Evolutionary conservation across 2,797 vertebrate species (phyloP).

Genomic region (Hemitrygon akajei): DNA sequence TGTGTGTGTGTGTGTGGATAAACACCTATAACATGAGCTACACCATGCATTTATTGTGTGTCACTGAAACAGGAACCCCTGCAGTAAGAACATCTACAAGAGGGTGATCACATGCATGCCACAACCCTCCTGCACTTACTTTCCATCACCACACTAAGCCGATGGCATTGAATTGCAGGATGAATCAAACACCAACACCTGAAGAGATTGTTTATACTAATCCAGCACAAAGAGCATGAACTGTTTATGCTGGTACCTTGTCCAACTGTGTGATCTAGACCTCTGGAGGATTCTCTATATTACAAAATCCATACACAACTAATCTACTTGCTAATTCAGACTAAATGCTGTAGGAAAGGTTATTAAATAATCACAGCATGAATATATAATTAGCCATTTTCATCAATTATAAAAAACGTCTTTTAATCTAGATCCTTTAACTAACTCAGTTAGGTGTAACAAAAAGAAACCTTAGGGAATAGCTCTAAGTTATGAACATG

Average conservation of each 20-base stretch:
- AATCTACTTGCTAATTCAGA: slow-evolving; percentile 30
- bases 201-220: slow-evolving; percentile 10
- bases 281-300: background rate
- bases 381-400: slow-evolving; percentile 25
- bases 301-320: background rate
- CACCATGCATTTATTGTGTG: background rate
- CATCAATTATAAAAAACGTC: slow-evolving; percentile 16
- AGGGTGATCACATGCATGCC: background rate
- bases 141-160: background rate
- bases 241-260: slow-evolving; percentile 4
- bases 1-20: no score
- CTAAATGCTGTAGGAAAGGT: slow-evolving; percentile 20
- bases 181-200: slow-evolving; percentile 1
- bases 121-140: background rate
- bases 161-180: background rate
- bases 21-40: background rate
- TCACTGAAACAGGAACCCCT: background rate
- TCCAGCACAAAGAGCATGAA: background rate
- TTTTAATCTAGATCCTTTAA: background rate
- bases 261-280: background rate
- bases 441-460: background rate
- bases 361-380: slow-evolving; percentile 31
- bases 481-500: background rate
- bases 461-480: background rate
- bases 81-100: background rate